Conservation (phyloP, 2,113 vertebrate species). For the Menura novaehollandiae region DNA sequence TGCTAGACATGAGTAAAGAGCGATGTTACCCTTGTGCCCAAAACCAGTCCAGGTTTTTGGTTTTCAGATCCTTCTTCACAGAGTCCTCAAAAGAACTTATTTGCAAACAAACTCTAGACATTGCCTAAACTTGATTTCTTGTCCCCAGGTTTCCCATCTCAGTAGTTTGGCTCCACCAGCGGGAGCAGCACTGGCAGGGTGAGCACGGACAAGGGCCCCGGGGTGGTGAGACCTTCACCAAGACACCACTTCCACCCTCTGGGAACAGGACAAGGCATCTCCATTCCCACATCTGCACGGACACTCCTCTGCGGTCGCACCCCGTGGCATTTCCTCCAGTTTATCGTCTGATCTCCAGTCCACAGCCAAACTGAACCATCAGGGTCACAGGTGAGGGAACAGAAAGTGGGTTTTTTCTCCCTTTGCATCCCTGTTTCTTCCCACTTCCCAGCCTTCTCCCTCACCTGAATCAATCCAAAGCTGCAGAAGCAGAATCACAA, state of each 20-base stretch:
- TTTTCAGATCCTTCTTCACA: not conserved
- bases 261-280: not conserved
- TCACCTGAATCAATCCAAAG: slow-evolving; percentile 19
- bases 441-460: not conserved
- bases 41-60: not conserved
- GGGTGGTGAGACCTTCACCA: not conserved
- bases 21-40: not conserved
- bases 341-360: not conserved
- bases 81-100: not conserved
- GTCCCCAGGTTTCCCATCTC: not conserved
- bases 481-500: not conserved
- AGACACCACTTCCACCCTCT: fast-evolving
- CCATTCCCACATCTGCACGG: fast-evolving
- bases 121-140: not conserved
- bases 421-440: not conserved
- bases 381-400: not conserved
- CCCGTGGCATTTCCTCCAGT: not conserved
- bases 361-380: not conserved
- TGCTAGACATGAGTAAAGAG: not conserved
- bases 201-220: not conserved
- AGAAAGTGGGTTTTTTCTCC: not conserved
- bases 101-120: not conserved
- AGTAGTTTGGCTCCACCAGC: not conserved
- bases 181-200: not conserved
- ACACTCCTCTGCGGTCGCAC: not conserved